A percentile compares a stretch with the other conserved stretches of the same genome.
phyloP scores from a whole-genome alignment of 2,888 invertebrate genomes.

The Drosophila paramelanica region DNA sequence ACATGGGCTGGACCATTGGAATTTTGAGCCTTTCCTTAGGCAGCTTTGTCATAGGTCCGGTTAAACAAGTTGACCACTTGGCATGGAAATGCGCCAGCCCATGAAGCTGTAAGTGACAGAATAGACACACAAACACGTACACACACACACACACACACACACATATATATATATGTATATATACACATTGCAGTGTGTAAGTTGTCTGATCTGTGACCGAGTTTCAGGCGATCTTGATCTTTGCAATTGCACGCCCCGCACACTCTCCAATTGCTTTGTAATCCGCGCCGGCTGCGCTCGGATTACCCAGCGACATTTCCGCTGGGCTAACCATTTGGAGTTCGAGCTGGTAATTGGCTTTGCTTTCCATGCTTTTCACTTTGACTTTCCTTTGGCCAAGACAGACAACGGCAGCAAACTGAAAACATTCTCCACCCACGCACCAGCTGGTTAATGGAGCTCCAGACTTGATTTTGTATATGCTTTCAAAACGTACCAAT shows the following conservation, averaged over 20 bases:
- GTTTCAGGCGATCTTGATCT: constrained; percentile 72
- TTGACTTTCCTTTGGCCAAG: constrained; percentile 67
- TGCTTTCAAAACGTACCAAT: constrained; percentile 57
- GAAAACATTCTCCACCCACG: constrained; percentile 72
- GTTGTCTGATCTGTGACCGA: constrained; percentile 71
- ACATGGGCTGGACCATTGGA: constrained; percentile 42
- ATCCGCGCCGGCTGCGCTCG: constrained; percentile 43
- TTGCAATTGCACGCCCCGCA: constrained; percentile 46
- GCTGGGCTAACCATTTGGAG: constrained; percentile 38
- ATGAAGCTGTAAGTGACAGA: constrained; percentile 43
- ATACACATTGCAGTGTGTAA: neutral
- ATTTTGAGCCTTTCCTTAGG: constrained; percentile 69
- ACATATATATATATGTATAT: constrained; percentile 18
- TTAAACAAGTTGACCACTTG: constrained; percentile 69
- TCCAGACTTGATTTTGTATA: constrained; percentile 12
- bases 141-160: constrained; percentile 13
- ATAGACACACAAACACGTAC: constrained; percentile 10
- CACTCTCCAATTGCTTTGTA: constrained; percentile 54
- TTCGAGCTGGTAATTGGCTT: constrained; percentile 63
- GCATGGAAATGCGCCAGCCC: constrained; percentile 73
- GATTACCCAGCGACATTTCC: constrained; percentile 55
- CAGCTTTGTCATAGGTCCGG: constrained; percentile 72
- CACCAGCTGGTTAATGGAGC: constrained; percentile 39
- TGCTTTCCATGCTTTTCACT: constrained; percentile 79
- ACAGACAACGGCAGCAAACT: constrained; percentile 7